Percentiles rank a stretch among this genome's conserved stretches.
Conservation (phyloP, 2,888 invertebrate species). For the Globia sparganii region DNA sequence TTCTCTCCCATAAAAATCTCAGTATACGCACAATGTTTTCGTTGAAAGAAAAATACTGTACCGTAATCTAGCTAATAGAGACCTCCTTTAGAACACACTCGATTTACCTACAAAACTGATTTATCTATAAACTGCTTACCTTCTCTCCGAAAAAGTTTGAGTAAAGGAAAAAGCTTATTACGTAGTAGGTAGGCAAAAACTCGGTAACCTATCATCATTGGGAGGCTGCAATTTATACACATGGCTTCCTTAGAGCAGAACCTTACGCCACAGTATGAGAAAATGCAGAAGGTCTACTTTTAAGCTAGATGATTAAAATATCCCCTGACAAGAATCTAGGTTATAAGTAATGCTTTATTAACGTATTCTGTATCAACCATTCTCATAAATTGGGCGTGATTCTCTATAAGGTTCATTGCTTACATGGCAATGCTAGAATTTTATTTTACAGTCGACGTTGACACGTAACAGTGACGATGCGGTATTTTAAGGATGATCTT, state of each 20-base stretch:
- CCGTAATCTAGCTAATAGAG: conserved; percentile 52
- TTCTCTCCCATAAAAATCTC: not conserved
- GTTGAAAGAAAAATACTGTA: conserved; percentile 38
- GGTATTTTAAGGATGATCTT: not conserved
- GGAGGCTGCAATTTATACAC: conserved; percentile 59
- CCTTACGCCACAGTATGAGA: not conserved
- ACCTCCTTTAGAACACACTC: conserved; percentile 32
- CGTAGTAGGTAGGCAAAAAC: conserved; percentile 58
- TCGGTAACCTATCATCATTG: conserved; percentile 62
- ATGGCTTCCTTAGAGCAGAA: conserved; percentile 54
- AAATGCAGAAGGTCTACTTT: conserved; percentile 9
- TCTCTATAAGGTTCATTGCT: not conserved
- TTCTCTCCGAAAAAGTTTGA: conserved; percentile 53
- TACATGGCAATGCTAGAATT: not conserved
- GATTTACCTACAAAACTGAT: conserved; percentile 60
- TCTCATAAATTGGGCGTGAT: not conserved
- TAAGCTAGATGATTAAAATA: too few species aligned
- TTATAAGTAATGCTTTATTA: not conserved
- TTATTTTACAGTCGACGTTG: not conserved
- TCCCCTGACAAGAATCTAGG: not conserved
- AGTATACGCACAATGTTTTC: conserved; percentile 13
- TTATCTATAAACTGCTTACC: conserved; percentile 62
- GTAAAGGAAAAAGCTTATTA: conserved; percentile 59
- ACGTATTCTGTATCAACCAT: not conserved
- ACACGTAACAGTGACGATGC: not conserved